Percentiles rank a stretch among this genome's conserved stretches.
These are phyloP conservation scores for Limanda limanda DNA, from an alignment of 2,113 vertebrate genomes.

Conservation along the genomic window DNA sequence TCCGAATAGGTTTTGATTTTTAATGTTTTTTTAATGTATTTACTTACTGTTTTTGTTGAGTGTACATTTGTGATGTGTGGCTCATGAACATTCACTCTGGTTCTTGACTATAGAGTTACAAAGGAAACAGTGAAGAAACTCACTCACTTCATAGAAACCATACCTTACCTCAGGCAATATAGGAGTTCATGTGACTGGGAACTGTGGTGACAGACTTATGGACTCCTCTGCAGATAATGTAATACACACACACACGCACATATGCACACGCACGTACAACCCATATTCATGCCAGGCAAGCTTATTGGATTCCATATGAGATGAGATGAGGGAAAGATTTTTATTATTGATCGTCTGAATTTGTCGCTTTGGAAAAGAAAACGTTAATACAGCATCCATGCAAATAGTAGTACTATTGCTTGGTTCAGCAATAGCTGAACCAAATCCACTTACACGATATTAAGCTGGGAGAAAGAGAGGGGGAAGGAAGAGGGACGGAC, in stretches of 20 bases:
- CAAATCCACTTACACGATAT: slow-evolving; percentile 44
- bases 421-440: slow-evolving; percentile 9
- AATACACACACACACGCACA: neutral
- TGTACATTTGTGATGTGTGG: neutral
- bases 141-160: no score
- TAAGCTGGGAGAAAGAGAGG: slow-evolving; percentile 19
- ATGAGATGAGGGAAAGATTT: slow-evolving; percentile 8
- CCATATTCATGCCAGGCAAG: slow-evolving; percentile 5
- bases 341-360: slow-evolving; percentile 25
- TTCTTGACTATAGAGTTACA: neutral
- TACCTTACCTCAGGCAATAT: no score
- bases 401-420: no score
- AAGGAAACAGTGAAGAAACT: neutral
- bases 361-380: neutral
- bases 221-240: neutral
- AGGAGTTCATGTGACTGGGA: no score
- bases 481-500: neutral
- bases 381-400: slow-evolving; percentile 19
- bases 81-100: neutral
- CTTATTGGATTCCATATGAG: slow-evolving; percentile 20
- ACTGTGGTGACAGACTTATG: no score
- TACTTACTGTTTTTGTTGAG: no score
- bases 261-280: neutral
- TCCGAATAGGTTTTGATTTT: neutral
- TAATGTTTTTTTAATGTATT: no score